A percentile compares a stretch with the other conserved stretches of the same genome.
Conservation (phyloP, 2,797 vertebrate species). For the Mormyrus hasselquistii region DNA sequence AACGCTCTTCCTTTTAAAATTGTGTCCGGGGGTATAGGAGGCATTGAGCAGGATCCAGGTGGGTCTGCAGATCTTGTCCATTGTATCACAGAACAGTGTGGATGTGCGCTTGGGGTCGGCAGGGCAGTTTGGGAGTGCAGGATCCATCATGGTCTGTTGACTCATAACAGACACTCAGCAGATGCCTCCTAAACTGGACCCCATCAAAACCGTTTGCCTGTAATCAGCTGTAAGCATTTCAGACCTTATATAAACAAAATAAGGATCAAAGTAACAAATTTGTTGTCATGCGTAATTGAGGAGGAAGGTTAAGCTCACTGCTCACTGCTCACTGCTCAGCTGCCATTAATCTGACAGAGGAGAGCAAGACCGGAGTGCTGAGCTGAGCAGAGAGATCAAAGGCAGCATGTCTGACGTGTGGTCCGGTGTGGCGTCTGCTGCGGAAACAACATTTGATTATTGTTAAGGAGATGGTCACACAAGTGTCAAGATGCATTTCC, state of each 20-base stretch:
- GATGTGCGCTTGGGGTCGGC: not conserved
- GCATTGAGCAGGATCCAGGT: not conserved
- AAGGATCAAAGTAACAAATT: not conserved
- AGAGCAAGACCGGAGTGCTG: not conserved
- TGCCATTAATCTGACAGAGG: not conserved
- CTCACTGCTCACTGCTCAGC: not conserved
- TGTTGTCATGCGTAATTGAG: not conserved
- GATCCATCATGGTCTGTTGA: not conserved
- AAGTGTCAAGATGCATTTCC: not conserved
- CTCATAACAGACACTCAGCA: not conserved
- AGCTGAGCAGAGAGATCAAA: not conserved
- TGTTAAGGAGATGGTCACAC: not conserved
- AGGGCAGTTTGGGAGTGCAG: not conserved
- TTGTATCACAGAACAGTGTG: not conserved
- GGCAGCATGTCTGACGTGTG: not conserved
- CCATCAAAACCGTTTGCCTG: not conserved
- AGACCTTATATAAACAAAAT: not conserved
- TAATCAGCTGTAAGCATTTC: constrained; percentile 10
- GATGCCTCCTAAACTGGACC: not conserved
- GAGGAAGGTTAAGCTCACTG: constrained; percentile 2
- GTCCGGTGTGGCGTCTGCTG: not conserved
- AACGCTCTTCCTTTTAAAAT: not conserved
- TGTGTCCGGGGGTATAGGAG: not conserved
- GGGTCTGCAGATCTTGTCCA: not conserved
- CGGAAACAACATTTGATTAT: not conserved